Evolutionary conservation across 1,140 invertebrate species (phyloP).

Genomic region (Ips nitidus): DNA sequence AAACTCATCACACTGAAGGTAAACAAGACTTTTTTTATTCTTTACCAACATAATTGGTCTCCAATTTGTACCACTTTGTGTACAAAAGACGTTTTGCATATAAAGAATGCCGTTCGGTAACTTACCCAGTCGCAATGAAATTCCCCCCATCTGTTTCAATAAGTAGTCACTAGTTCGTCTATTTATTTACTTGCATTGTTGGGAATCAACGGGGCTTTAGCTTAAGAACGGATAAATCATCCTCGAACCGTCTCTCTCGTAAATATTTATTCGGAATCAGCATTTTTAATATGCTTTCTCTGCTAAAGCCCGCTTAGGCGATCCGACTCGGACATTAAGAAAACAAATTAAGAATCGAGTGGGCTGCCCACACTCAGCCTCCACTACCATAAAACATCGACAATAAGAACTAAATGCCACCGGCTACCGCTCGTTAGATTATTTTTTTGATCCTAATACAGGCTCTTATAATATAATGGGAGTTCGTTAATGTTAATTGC

Average conservation of each 20-base stretch:
- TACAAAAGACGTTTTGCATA: slow-evolving; percentile 26
- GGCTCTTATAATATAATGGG: not conserved
- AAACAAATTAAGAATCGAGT: slow-evolving; percentile 15
- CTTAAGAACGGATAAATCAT: slow-evolving; percentile 3
- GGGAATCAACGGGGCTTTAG: not conserved
- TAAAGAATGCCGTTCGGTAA: slow-evolving; percentile 24
- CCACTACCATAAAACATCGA: slow-evolving; percentile 7
- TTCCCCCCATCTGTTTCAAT: too few species aligned
- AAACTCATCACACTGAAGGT: too few species aligned
- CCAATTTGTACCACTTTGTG: slow-evolving; percentile 28
- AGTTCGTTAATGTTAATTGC: slow-evolving; percentile 5
- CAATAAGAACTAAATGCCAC: slow-evolving; percentile 12
- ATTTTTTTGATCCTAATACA: not conserved
- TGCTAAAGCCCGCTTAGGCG: not conserved
- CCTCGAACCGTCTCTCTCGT: not conserved
- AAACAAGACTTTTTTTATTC: too few species aligned
- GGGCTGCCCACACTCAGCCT: slow-evolving; percentile 11
- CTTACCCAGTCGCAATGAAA: not conserved
- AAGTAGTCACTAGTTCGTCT: too few species aligned
- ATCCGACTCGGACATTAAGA: not conserved
- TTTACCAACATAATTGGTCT: slow-evolving; percentile 12
- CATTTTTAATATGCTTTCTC: not conserved
- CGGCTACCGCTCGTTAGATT: slow-evolving; percentile 10
- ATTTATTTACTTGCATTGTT: too few species aligned
- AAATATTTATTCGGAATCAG: slow-evolving; percentile 4